A percentile compares a stretch with the other conserved stretches of the same genome.
These are phyloP conservation scores for Trissolcus japonicus DNA, from an alignment of 2,888 invertebrate genomes.

Conservation along the genomic window DNA sequence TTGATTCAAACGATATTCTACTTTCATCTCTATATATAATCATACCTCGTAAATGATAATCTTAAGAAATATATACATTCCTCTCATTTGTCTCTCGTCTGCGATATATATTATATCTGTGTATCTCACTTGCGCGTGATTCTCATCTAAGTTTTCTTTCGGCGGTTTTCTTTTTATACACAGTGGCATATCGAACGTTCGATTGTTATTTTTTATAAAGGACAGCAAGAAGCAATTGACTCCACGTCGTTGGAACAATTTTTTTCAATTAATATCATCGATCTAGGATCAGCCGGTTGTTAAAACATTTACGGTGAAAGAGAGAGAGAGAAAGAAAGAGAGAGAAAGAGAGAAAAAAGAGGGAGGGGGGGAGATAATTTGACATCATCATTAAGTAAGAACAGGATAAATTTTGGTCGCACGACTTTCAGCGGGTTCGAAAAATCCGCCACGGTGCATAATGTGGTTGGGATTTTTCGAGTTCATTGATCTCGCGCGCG, in stretches of 20 bases:
- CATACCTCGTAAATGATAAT: conserved; percentile 40
- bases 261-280: not conserved
- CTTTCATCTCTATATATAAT: conserved; percentile 39
- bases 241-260: conserved; percentile 12
- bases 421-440: conserved; percentile 11
- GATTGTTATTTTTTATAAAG: conserved; percentile 25
- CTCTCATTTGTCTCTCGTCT: conserved; percentile 41
- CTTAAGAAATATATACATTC: conserved; percentile 55
- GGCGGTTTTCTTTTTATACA: conserved; percentile 22
- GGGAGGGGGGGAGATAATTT: too few species aligned
- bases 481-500: conserved; percentile 49
- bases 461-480: conserved; percentile 39
- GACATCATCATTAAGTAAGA: too few species aligned
- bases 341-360: too few species aligned
- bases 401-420: not conserved
- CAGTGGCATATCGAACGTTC: conserved; percentile 37
- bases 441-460: conserved; percentile 22
- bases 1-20: conserved; percentile 51
- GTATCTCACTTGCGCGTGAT: conserved; percentile 47
- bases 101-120: conserved; percentile 56
- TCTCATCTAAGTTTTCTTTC: conserved; percentile 43
- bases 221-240: conserved; percentile 33
- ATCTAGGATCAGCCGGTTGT: too few species aligned
- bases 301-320: too few species aligned
- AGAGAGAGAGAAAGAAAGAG: too few species aligned